These are phyloP conservation scores for Megalurothrips usitatus DNA, from an alignment of 2,888 invertebrate species.

Conservation along the genomic window DNA sequence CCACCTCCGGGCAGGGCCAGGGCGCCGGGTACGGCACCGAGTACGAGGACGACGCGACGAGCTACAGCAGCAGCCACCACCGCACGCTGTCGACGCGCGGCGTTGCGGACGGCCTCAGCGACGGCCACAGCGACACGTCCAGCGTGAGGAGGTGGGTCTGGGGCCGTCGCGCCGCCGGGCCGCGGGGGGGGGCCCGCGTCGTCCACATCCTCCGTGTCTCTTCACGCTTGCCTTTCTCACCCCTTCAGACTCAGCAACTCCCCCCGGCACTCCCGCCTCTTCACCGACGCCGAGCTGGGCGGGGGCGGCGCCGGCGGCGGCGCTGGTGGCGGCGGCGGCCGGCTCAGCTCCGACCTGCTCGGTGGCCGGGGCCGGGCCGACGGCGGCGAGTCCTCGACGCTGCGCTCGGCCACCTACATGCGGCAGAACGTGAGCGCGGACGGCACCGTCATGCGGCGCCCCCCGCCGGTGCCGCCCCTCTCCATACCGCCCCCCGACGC, in stretches of 20 bases:
- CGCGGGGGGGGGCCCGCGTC: too few relatives aligned
- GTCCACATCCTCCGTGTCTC: too few relatives aligned
- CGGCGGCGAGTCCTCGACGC: conserved; percentile 8
- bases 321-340: background rate
- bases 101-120: background rate
- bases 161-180: background rate
- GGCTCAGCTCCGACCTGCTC: background rate
- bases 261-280: background rate
- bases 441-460: background rate
- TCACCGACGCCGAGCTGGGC: background rate
- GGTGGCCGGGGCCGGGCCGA: background rate
- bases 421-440: conserved; percentile 20
- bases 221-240: background rate
- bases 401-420: background rate
- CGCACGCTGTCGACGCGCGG: background rate
- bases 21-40: background rate
- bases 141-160: background rate
- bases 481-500: background rate
- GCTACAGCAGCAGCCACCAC: background rate
- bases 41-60: background rate
- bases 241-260: background rate
- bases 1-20: background rate
- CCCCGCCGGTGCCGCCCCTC: background rate
- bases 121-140: conserved; percentile 20
- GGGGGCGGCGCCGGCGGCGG: background rate